Conservation (phyloP, 1,140 invertebrate species). For the Heliconius himera region DNA sequence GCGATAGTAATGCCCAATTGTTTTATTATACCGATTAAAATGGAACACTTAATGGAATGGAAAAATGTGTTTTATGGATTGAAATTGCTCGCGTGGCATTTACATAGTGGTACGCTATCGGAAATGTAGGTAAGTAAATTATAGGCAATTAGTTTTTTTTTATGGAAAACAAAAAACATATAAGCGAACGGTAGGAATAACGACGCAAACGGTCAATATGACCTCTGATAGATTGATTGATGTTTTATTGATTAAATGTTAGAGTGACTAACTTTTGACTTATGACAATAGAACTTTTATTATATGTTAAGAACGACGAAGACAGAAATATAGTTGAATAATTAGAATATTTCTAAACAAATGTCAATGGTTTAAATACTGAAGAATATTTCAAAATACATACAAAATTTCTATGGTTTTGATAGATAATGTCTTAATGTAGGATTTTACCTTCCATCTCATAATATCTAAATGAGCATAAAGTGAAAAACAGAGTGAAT, state of each 20-base stretch:
- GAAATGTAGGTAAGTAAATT: slow-evolving; percentile 16
- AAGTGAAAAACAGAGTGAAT: too few species aligned
- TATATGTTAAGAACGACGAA: too few species aligned
- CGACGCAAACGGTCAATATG: slow-evolving; percentile 7
- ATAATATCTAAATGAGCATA: too few species aligned
- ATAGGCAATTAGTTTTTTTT: slow-evolving; percentile 23
- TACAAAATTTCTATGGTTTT: too few species aligned
- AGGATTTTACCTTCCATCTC: too few species aligned
- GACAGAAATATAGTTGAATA: too few species aligned
- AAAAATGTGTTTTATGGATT: slow-evolving; percentile 24
- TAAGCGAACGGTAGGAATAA: neutral
- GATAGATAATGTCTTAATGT: too few species aligned
- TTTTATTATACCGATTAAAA: slow-evolving; percentile 24
- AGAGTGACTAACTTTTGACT: too few species aligned
- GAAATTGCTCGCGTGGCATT: slow-evolving; percentile 9
- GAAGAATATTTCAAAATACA: too few species aligned
- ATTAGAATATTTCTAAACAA: too few species aligned
- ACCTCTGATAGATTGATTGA: slow-evolving; percentile 3
- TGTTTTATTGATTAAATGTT: neutral
- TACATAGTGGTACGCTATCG: neutral
- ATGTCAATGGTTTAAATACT: neutral
- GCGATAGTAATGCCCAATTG: neutral
- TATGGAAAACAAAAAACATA: neutral
- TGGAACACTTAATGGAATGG: slow-evolving; percentile 17
- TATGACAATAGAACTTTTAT: too few species aligned